Evolutionary conservation across 2,113 vertebrate species (phyloP).

Genomic region (Myrmecophaga tridactyla): DNA sequence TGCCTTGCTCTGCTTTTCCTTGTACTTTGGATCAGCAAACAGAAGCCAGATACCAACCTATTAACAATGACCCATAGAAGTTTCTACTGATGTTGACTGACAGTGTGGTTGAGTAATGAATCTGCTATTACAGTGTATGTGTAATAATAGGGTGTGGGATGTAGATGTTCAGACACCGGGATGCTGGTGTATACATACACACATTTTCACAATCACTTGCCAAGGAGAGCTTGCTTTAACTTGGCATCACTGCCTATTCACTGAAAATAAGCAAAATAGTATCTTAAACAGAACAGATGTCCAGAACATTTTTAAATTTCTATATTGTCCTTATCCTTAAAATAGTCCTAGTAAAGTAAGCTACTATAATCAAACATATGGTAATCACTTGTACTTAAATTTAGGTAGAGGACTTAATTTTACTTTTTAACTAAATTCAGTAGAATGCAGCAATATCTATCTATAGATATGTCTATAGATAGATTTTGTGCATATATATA

Average conservation of each 20-base stretch:
- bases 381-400: slow-evolving; percentile 45
- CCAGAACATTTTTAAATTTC: slow-evolving; percentile 16
- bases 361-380: slow-evolving; percentile 30
- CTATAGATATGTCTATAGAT: not conserved
- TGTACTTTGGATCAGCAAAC: slow-evolving; percentile 39
- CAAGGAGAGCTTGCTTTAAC: not conserved
- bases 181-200: not conserved
- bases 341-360: not conserved
- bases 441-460: not conserved
- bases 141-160: not conserved
- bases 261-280: slow-evolving; percentile 20
- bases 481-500: not conserved
- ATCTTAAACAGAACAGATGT: not conserved
- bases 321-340: slow-evolving; percentile 27
- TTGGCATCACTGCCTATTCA: slow-evolving; percentile 19
- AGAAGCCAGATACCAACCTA: not conserved
- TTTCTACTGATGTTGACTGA: not conserved
- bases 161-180: not conserved
- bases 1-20: slow-evolving; percentile 33
- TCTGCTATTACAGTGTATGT: not conserved
- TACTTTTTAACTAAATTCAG: slow-evolving; percentile 14
- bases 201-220: not conserved
- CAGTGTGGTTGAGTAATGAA: not conserved
- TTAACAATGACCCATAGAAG: not conserved
- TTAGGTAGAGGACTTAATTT: slow-evolving; percentile 38